These are phyloP conservation scores for Galeruca laticollis DNA, from an alignment of 2,888 invertebrate genomes.

Conservation along the genomic window DNA sequence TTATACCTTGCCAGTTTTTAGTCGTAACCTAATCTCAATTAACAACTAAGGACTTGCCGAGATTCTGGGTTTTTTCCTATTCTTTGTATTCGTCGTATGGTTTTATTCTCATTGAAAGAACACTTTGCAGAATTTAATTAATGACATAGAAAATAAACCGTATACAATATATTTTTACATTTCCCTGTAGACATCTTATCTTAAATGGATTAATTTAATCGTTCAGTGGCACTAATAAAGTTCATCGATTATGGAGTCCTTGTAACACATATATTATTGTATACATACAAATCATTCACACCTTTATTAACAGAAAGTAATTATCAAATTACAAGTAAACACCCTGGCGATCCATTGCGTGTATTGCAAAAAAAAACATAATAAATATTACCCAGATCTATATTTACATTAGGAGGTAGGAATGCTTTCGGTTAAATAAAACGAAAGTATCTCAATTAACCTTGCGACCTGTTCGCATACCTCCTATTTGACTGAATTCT, in stretches of 20 bases:
- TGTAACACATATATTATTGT: neutral
- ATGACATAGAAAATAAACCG: too few species aligned
- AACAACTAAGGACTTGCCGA: too few species aligned
- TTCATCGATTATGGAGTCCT: neutral
- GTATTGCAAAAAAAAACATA: neutral
- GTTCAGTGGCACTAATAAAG: neutral
- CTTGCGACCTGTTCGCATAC: constrained; percentile 35
- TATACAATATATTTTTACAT: too few species aligned
- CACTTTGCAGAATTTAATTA: too few species aligned
- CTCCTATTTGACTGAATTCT: constrained; percentile 34
- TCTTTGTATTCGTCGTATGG: too few species aligned
- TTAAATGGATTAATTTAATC: neutral
- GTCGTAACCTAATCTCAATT: too few species aligned
- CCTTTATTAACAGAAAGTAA: neutral
- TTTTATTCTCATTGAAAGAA: too few species aligned
- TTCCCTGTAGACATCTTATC: neutral
- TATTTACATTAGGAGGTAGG: neutral
- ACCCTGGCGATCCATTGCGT: neutral
- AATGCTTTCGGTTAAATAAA: neutral
- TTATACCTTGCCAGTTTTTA: too few species aligned
- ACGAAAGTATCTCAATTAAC: constrained; percentile 30
- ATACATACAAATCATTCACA: neutral
- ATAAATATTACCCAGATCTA: neutral
- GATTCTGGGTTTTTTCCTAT: too few species aligned
- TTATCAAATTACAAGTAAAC: neutral